A percentile compares a stretch with the other conserved stretches of the same genome.
Conservation (phyloP, 2,113 vertebrate species). For the Xenus cinereus region DNA sequence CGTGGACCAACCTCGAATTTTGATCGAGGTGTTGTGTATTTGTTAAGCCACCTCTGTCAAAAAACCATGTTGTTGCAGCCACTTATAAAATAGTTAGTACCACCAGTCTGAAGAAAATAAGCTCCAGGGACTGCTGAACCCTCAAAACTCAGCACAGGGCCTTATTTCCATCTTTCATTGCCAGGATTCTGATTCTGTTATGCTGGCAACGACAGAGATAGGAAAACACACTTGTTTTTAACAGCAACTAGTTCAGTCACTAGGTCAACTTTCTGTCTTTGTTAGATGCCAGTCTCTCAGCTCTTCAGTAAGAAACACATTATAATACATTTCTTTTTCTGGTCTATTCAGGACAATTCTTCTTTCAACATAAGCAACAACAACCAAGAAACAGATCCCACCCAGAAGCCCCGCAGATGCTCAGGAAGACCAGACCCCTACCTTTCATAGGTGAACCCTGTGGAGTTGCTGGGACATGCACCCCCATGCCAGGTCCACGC, state of each 20-base stretch:
- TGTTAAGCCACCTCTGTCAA: background rate
- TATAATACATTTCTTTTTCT: background rate
- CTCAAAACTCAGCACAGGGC: background rate
- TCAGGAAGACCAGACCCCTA: conserved; percentile 33
- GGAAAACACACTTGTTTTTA: background rate
- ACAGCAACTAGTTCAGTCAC: background rate
- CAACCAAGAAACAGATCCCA: background rate
- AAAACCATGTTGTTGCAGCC: background rate
- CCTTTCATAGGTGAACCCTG: conserved; percentile 96
- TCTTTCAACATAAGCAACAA: background rate
- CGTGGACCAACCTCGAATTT: background rate
- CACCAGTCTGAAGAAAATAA: background rate
- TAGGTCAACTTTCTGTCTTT: background rate
- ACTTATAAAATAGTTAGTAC: background rate
- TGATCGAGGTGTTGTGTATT: background rate
- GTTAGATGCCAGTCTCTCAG: background rate
- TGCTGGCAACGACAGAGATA: background rate
- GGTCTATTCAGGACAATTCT: background rate
- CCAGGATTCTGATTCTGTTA: background rate
- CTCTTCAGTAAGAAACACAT: background rate
- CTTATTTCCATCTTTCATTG: background rate
- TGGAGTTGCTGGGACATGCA: conserved; percentile 87
- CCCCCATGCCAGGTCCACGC: conserved; percentile 89
- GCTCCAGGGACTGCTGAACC: background rate
- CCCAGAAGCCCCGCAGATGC: background rate